Percentiles rank a stretch among this genome's conserved stretches.
Evolutionary conservation across 92 coral and sea anemone genomes (phyloP).

Genomic region (Siderastrea radians): DNA sequence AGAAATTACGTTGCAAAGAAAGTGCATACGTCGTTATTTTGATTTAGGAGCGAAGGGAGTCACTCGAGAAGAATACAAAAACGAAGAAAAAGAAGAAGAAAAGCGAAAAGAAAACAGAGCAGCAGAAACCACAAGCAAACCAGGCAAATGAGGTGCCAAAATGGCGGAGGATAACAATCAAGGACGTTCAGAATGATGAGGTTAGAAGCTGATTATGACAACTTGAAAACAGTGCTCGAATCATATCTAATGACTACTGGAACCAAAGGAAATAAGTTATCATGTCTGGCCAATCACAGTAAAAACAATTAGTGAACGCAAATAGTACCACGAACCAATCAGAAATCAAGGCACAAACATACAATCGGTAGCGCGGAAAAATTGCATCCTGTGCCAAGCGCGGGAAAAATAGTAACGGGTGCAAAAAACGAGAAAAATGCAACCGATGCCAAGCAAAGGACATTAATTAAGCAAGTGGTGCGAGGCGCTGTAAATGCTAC

Average conservation of each 20-base stretch:
- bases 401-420: no score
- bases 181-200: slow-evolving; percentile 70
- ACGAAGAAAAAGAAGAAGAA: slow-evolving; percentile 32
- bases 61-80: slow-evolving; percentile 21
- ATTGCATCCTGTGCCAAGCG: no score
- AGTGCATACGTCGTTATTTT: neutral
- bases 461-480: no score
- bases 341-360: neutral
- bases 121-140: neutral
- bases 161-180: slow-evolving; percentile 60
- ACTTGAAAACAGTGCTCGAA: neutral
- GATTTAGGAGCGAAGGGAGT: slow-evolving; percentile 56
- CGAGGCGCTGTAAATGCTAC: no score
- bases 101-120: slow-evolving; percentile 1
- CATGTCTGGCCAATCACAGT: neutral
- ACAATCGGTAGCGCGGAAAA: no score
- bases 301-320: neutral
- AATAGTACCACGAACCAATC: neutral
- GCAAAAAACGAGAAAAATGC: no score
- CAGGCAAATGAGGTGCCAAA: slow-evolving; percentile 5
- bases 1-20: no score
- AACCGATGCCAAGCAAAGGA: no score
- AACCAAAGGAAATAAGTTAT: neutral
- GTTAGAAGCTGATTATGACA: neutral
- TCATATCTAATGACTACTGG: no score